Evolutionary conservation across 2,113 vertebrate genomes (phyloP).

Genomic region (Euleptes europaea): DNA sequence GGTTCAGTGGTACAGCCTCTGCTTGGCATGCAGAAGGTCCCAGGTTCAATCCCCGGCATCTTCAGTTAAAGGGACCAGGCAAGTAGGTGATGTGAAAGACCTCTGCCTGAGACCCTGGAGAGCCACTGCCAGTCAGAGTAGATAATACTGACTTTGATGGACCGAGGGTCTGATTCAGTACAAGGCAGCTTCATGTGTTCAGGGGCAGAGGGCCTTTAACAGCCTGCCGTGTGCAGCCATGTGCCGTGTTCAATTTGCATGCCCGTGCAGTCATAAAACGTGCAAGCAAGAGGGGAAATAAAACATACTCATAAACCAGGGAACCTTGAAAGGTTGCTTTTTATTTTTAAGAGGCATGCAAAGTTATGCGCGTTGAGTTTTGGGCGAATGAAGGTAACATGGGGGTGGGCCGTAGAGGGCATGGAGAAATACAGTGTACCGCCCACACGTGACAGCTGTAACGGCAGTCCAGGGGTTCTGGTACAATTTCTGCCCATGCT

Average conservation of each 20-base stretch:
- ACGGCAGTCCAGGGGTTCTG: not conserved
- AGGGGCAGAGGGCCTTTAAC: not conserved
- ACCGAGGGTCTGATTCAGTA: too few species aligned
- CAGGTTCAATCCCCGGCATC: too few species aligned
- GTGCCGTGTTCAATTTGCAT: not conserved
- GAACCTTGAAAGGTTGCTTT: too few species aligned
- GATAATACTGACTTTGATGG: too few species aligned
- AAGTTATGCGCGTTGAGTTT: not conserved
- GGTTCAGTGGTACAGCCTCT: too few species aligned
- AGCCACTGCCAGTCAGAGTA: too few species aligned
- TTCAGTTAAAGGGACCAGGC: too few species aligned
- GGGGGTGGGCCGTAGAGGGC: not conserved
- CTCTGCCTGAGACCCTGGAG: too few species aligned
- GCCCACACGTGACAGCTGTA: not conserved
- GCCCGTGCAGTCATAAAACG: too few species aligned
- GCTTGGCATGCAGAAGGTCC: too few species aligned
- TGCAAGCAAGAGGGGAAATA: not conserved
- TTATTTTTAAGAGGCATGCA: not conserved
- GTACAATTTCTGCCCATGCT: not conserved
- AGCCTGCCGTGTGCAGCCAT: not conserved
- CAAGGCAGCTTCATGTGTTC: too few species aligned
- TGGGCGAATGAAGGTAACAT: not conserved
- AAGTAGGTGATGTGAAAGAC: too few species aligned
- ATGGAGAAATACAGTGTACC: not conserved
- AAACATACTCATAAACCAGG: not conserved